Base-by-base conservation (phyloP, 2,113 vertebrate genomes). In the Accipiter cooperii region DNA sequence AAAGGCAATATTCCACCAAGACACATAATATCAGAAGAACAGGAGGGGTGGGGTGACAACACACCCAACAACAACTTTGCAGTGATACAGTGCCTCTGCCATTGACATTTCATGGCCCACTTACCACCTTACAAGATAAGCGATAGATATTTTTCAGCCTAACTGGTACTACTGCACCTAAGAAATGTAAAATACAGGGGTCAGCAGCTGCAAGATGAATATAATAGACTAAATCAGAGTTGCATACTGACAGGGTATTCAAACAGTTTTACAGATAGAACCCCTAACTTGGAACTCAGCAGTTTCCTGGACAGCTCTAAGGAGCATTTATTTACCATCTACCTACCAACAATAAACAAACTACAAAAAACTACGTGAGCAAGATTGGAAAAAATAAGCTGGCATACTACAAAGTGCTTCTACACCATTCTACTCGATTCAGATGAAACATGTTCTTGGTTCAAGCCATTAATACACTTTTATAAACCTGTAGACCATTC, bases 21-120 rank as follows among this genome's bases (percentile, higher is more conserved):
- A 40, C 38, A 14, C 6, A 5, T 1, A 12, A 1, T 21, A 85
- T 26, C 34, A 74, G 18, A 70, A 54, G n/a, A 61, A 58, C 12
- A 12, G 13, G 12, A 13, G 4, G 7, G 2, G 21, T 6, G 9
- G 4, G 25, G 7, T 4, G 6, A 54, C 52, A 31, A 31, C 52
- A 49, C 2, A 2, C 26, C 26, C 6, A 5, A 18, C 3, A 8
- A 25, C 3, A 8, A 34, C 46, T 65, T 3, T 5, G 14, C 26
- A 42, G 31, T 5, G 9, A 69, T 36, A 73, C 3, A 21, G n/a
- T 6, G 11, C 8, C 54, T 80, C 63, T 69, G 42, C 33, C 14
- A 4, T 38, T 44, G 29, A 15, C 54, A 25, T 47, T 90, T 69
- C 18, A 74, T 12, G 18, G 47, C 18, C 47, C 16, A 13, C 28